A percentile compares a stretch with the other conserved stretches of the same genome.
Evolutionary conservation across 2,113 vertebrate genomes (phyloP).

Genomic region (Menidia beryllina): DNA sequence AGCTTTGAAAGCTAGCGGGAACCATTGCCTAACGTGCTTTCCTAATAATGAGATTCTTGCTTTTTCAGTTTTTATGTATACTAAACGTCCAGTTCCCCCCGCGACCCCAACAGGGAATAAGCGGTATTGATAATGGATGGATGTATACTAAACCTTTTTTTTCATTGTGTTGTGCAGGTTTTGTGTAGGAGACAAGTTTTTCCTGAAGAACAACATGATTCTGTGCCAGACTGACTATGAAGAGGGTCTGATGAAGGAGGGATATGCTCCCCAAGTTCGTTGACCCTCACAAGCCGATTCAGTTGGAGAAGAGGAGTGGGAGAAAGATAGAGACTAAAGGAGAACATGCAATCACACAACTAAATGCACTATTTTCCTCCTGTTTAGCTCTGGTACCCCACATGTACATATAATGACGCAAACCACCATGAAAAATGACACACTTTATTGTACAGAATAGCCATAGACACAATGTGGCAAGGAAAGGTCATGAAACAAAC

Average conservation of each 20-base stretch:
- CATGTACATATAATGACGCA: slow-evolving; percentile 75
- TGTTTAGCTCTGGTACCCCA: slow-evolving; percentile 81
- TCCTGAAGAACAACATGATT: slow-evolving; percentile 99
- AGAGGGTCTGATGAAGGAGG: slow-evolving; percentile 99
- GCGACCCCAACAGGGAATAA: no score
- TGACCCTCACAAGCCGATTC: slow-evolving; percentile 75
- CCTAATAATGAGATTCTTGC: no score
- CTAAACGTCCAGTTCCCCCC: no score
- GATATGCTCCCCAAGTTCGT: slow-evolving; percentile 95
- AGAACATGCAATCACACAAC: slow-evolving; percentile 81
- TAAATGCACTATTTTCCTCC: slow-evolving; percentile 86
- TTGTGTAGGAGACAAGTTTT: slow-evolving; percentile 99
- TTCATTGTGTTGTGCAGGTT: slow-evolving; percentile 86
- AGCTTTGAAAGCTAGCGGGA: no score
- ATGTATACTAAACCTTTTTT: neutral
- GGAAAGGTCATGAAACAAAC: slow-evolving; percentile 29
- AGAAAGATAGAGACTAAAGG: slow-evolving; percentile 55
- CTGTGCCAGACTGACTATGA: slow-evolving; percentile 99
- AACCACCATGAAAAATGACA: slow-evolving; percentile 60
- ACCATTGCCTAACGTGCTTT: no score
- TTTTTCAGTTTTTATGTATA: no score
- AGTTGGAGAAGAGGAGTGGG: slow-evolving; percentile 47
- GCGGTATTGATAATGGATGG: no score
- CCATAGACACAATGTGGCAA: slow-evolving; percentile 81
- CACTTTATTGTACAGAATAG: slow-evolving; percentile 89